A percentile compares a stretch with the other conserved stretches of the same genome.
Evolutionary conservation across 2,888 invertebrate species (phyloP).

Genomic region (Cantharis rustica): DNA sequence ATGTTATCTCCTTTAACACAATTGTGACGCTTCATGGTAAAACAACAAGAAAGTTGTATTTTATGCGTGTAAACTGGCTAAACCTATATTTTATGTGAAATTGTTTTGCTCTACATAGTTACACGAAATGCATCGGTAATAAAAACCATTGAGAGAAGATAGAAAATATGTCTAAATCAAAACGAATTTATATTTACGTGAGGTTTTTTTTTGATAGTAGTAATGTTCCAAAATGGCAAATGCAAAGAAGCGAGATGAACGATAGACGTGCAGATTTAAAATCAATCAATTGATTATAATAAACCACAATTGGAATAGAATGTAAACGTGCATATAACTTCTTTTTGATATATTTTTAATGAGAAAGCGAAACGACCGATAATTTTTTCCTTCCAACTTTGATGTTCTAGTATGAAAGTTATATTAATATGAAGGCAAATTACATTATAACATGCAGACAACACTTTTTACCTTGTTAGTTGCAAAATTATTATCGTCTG

Average conservation of each 20-base stretch:
- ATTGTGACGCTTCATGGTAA: constrained; percentile 10
- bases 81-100: constrained; percentile 14
- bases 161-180: constrained; percentile 7
- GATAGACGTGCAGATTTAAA: constrained; percentile 16
- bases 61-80: constrained; percentile 6
- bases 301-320: constrained; percentile 29
- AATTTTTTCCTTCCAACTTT: not conserved
- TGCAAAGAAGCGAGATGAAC: constrained; percentile 6
- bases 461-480: not conserved
- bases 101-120: constrained; percentile 25
- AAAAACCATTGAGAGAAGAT: constrained; percentile 17
- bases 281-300: constrained; percentile 24
- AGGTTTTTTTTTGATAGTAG: not conserved
- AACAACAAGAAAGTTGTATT: constrained; percentile 10
- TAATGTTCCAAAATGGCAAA: not conserved
- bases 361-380: constrained; percentile 7
- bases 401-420: not conserved
- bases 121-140: constrained; percentile 26
- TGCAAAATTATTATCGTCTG: not conserved
- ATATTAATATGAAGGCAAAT: not conserved
- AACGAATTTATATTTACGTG: not conserved
- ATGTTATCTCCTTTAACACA: not conserved
- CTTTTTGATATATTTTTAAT: constrained; percentile 8
- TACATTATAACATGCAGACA: not conserved
- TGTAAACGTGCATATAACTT: constrained; percentile 7